phyloP scores from a whole-genome alignment of 2,113 vertebrate genomes.

The Theristicus caerulescens region DNA sequence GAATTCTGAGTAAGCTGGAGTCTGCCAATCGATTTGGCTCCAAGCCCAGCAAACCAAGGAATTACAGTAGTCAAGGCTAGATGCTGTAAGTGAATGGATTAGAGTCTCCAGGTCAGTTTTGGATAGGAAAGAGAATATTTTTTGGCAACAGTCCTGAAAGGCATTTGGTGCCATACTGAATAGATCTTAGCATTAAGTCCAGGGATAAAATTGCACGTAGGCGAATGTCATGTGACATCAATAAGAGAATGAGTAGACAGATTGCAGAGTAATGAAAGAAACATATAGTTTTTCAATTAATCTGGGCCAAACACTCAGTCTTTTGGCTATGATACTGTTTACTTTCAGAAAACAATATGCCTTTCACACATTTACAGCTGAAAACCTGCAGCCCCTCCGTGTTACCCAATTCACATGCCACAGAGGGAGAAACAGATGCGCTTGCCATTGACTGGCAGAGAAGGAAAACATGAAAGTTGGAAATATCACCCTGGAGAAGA shows the following conservation, averaged over 20 bases:
- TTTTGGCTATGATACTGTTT: neutral
- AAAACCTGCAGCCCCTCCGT: neutral
- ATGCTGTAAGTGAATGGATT: neutral
- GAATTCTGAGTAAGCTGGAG: constrained; percentile 25
- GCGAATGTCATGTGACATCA: neutral
- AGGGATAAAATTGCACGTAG: neutral
- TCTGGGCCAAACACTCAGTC: neutral
- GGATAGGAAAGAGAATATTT: neutral
- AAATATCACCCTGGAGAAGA: neutral
- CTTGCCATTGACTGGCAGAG: neutral
- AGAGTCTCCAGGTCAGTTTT: constrained; percentile 41
- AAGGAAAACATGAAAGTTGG: neutral
- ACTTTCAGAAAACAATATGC: neutral
- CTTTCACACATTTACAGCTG: neutral
- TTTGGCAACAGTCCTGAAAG: constrained; percentile 7
- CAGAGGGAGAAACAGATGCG: neutral
- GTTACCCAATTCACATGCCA: neutral
- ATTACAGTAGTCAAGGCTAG: constrained; percentile 29
- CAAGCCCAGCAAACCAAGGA: constrained; percentile 57
- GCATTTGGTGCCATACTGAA: neutral
- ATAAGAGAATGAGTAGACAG: neutral
- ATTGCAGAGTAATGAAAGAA: neutral
- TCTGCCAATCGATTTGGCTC: constrained; percentile 50
- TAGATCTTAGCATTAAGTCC: neutral
- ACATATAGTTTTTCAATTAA: neutral